Evolutionary conservation across 1,140 invertebrate genomes (phyloP), one percentile per base, ranked within the genome.

Genomic region (Papilio helenus): DNA sequence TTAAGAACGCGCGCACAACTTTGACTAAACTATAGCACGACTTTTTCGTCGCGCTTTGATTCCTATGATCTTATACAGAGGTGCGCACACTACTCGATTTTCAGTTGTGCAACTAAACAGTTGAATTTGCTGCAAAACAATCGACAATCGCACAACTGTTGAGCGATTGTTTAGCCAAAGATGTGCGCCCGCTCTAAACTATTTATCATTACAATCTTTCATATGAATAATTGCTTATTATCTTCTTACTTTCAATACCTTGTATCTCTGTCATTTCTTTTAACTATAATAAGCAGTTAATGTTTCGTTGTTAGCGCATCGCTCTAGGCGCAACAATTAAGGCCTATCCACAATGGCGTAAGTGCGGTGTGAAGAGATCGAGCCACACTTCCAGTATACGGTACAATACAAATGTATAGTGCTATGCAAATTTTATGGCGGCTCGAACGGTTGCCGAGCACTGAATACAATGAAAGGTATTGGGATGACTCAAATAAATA

Each of bases 281-380:
- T 61, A 61, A 61, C 61, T 29, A 29, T 68, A 68, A 29, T 68
- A 68, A 68, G 61, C 61, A 18, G 26, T 29, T 68, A 68, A 68
- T 68, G 26, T 34, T 68, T 68, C 26, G 61, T 34, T 68, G 61
- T 68, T 68, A 68, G 14, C 61, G 61, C 4, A 16, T 29, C 61
- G 61, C 61, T 68, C 5, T 29, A 68, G 61, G 61, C 61, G 26
- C 5, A 68, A 29, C 61, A 34, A 68, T 68, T 5, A 68, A 68
- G 23, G 26, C 61, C 61, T 29, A 16, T 34, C 26, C 61, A 68
- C 14, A 68, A 68, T 16, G 12, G 10, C 23, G 61, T 68, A 68
- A 68, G 14, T 68, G 20, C 23, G 58, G 58, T 26, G 58, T 12
- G 23, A 23, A n/a, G 10, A 61, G 12, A 26, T 26, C 2, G 51